Base-by-base conservation (phyloP, 2,113 vertebrate genomes). In the Pluvianellus socialis region DNA sequence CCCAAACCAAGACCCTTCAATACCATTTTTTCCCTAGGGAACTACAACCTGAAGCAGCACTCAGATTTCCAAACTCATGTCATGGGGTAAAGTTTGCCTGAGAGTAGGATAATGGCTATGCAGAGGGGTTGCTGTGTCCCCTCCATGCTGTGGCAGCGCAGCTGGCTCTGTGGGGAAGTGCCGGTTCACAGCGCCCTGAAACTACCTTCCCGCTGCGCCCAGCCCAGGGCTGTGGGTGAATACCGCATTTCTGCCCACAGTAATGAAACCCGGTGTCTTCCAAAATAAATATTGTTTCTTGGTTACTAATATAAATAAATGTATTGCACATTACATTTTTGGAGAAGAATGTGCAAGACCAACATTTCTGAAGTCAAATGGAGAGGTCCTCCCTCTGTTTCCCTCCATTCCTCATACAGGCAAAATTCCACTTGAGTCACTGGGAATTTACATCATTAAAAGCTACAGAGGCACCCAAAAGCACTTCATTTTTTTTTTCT, bases 271-370 rank as follows among this genome's bases (percentile, higher is more conserved):
- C 3, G 0, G 5, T 83, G 59, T 88, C 68, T 94, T 97, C 95
- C 97, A 97, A 95, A 94, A 93, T 72, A 96, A 97, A 97, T 97
- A 96, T 94, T 97, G 86, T 86, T 94, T 88, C 95, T 97, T 86
- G 91, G 93, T 96, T 92, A 45, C 92, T 94, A 93, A 88, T 96
- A 91, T 81, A 94, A 96, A 96, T 82, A 94, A 94, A 95, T 83
- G 76, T 68, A 94, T 96, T 83, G 62, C 72, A 66, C 59, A 88
- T 94, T 93, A 92, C 88, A 94, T 85, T 96, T 96, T 87, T 94
- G 44, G 56, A 63, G 84, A 96, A 96, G 82, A 97, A 97, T 95
- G 94, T 94, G 93, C 95, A 93, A 96, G 89, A 94, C 81, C 86
- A 95, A 94, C 84, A 94, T 83, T 95, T 96, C 84, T 91, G 86